These are phyloP conservation scores for Dendrolimus pini DNA, from an alignment of 2,888 invertebrate genomes.

Conservation along the genomic window DNA sequence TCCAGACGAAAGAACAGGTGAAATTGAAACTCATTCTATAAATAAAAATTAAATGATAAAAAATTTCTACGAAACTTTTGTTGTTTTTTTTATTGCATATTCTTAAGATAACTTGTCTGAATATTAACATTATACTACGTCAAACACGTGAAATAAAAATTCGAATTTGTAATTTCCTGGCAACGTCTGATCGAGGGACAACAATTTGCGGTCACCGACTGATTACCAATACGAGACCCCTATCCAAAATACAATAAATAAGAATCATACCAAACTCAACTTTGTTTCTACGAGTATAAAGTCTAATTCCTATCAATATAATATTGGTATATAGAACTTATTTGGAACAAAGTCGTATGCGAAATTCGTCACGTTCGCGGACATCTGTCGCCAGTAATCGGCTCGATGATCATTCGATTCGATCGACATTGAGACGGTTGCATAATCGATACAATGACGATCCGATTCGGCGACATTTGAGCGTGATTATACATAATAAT, in stretches of 20 bases:
- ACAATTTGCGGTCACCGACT: constrained; percentile 75
- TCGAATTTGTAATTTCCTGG: constrained; percentile 73
- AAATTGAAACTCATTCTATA: too few species aligned
- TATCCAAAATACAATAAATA: constrained; percentile 38
- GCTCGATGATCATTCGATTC: constrained; percentile 50
- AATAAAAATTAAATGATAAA: too few species aligned
- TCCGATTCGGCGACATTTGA: constrained; percentile 48
- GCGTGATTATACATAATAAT: constrained; percentile 60
- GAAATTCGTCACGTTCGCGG: constrained; percentile 74
- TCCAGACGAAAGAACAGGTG: too few species aligned
- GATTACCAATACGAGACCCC: constrained; percentile 64
- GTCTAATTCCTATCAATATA: constrained; percentile 9
- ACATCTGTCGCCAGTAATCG: constrained; percentile 75
- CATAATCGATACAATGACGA: constrained; percentile 73
- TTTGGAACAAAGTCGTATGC: constrained; percentile 42
- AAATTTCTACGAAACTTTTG: too few species aligned
- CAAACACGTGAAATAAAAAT: constrained; percentile 65
- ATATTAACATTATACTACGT: constrained; percentile 30
- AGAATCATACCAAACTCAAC: constrained; percentile 19
- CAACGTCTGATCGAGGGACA: constrained; percentile 72
- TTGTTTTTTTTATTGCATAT: too few species aligned
- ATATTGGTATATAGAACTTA: constrained; percentile 21
- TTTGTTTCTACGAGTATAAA: constrained; percentile 13
- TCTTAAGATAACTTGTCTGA: constrained; percentile 19
- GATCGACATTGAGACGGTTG: constrained; percentile 57